A percentile compares a stretch with the other conserved stretches of the same genome.
Evolutionary conservation across 2,113 vertebrate species (phyloP).

Genomic region (Psilopogon haemacephalus): DNA sequence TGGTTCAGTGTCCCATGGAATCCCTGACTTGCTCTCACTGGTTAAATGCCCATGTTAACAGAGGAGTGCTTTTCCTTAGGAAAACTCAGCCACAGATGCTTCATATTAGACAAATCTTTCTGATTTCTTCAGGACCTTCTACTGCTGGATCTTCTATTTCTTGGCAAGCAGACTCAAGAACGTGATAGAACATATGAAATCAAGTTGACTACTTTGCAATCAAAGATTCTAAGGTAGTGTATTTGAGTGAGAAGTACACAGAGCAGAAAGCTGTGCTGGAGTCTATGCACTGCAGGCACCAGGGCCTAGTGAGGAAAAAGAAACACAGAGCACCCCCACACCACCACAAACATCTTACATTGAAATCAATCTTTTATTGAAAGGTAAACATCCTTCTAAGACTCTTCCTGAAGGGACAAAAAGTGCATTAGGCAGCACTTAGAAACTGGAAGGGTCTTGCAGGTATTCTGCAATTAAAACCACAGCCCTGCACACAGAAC

Average conservation of each 20-base stretch:
- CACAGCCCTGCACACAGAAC: background rate
- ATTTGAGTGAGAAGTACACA: background rate
- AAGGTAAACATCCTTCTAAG: background rate
- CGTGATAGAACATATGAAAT: background rate
- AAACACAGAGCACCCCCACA: background rate
- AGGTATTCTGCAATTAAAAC: background rate
- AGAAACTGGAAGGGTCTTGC: background rate
- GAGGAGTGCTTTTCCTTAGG: background rate
- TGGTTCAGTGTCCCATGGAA: background rate
- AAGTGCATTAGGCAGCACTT: background rate
- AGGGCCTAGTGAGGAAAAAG: background rate
- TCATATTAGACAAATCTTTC: background rate
- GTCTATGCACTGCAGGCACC: background rate
- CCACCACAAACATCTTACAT: background rate
- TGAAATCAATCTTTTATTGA: background rate
- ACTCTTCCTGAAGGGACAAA: background rate
- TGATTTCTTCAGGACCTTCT: background rate
- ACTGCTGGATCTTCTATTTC: background rate
- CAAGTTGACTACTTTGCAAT: background rate
- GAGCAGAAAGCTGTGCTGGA: background rate
- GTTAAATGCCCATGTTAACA: background rate
- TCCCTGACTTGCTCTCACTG: background rate
- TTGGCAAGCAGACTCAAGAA: background rate
- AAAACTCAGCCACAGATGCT: background rate
- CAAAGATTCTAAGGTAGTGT: background rate